These are phyloP conservation scores for Etheostoma spectabile DNA, from an alignment of 2,113 vertebrate genomes.

Conservation along the genomic window DNA sequence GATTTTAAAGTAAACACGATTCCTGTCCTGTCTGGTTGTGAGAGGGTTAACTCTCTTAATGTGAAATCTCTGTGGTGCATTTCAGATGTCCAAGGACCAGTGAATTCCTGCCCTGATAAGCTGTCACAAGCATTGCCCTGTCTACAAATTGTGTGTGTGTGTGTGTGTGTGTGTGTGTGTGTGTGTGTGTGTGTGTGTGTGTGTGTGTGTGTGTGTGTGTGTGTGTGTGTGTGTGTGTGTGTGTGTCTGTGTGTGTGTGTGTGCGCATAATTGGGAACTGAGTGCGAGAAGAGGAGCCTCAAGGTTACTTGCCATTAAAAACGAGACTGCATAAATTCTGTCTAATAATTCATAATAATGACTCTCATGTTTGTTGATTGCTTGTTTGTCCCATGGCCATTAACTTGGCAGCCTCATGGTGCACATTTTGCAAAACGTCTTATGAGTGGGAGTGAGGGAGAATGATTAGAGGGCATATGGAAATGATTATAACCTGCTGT, in stretches of 20 bases:
- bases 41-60: slow-evolving; percentile 67
- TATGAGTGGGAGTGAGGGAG: slow-evolving; percentile 56
- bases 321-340: slow-evolving; percentile 67
- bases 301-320: slow-evolving; percentile 78
- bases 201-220: slow-evolving; percentile 6
- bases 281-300: slow-evolving; percentile 60
- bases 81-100: slow-evolving; percentile 77
- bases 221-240: background rate
- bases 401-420: slow-evolving; percentile 66
- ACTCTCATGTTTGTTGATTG: slow-evolving; percentile 57
- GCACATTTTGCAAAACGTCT: slow-evolving; percentile 58
- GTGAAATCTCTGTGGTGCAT: slow-evolving; percentile 58
- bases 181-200: slow-evolving; percentile 20
- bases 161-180: slow-evolving; percentile 8
- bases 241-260: slow-evolving; percentile 9
- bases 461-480: slow-evolving; percentile 74
- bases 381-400: slow-evolving; percentile 73
- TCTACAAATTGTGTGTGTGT: slow-evolving; percentile 34
- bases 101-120: slow-evolving; percentile 79
- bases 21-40: background rate
- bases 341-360: slow-evolving; percentile 79
- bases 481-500: slow-evolving; percentile 68
- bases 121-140: slow-evolving; percentile 63
- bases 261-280: slow-evolving; percentile 18
- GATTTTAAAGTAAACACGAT: background rate